Evolutionary conservation across 2,113 vertebrate species (phyloP).

Genomic region (Myotis lucifugus): DNA sequence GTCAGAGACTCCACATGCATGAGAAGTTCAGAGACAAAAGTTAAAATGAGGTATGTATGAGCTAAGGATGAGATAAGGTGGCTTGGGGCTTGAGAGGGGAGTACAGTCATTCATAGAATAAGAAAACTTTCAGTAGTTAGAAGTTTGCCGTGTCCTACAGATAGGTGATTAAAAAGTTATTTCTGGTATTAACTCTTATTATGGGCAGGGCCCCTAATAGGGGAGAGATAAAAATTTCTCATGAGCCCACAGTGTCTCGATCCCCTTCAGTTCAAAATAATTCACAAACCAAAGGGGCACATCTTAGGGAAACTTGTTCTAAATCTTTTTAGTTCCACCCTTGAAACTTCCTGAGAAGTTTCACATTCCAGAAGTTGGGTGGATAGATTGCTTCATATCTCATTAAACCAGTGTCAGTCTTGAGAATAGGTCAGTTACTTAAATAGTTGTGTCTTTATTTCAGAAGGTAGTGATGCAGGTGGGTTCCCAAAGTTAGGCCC

Average conservation of each 20-base stretch:
- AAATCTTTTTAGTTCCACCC: not conserved
- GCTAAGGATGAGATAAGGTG: not conserved
- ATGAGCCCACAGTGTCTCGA: not conserved
- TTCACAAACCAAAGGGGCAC: not conserved
- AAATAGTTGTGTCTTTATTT: too few species aligned
- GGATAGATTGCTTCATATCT: too few species aligned
- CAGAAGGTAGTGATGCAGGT: too few species aligned
- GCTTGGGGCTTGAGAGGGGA: not conserved
- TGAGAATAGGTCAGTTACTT: too few species aligned
- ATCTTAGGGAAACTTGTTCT: not conserved
- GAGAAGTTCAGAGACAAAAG: not conserved
- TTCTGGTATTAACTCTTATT: not conserved
- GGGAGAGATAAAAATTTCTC: not conserved
- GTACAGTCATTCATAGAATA: not conserved
- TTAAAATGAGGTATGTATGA: not conserved
- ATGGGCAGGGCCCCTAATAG: not conserved
- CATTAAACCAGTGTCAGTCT: too few species aligned
- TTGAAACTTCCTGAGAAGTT: too few species aligned
- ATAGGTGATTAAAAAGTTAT: not conserved
- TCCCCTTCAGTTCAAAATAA: not conserved
- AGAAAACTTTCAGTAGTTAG: not conserved
- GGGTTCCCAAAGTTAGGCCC: too few species aligned
- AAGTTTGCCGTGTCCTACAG: not conserved
- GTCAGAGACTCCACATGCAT: not conserved
- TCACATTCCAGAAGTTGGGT: too few species aligned